phyloP scores from a whole-genome alignment of 2,888 invertebrate species.

The Teleogryllus oceanicus region DNA sequence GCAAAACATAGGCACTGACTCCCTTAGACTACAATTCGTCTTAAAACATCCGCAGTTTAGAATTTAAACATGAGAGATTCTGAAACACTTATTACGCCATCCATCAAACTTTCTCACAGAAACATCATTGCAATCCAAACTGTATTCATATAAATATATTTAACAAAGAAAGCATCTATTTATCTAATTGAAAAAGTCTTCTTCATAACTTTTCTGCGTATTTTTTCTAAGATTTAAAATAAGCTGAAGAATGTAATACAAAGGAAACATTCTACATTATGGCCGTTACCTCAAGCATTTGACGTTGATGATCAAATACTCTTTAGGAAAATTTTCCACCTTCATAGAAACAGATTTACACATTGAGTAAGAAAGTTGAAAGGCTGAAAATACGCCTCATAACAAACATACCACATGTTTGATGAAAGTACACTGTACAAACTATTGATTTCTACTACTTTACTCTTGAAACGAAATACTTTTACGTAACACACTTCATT shows the following conservation, averaged over 20 bases:
- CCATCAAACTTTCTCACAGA: not conserved
- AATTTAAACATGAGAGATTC: constrained; percentile 3
- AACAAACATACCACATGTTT: too few relatives aligned
- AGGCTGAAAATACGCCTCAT: too few relatives aligned
- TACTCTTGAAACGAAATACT: too few relatives aligned
- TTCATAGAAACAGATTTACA: too few relatives aligned
- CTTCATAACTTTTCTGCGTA: not conserved
- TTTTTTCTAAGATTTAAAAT: not conserved
- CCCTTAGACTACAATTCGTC: not conserved
- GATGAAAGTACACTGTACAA: too few relatives aligned
- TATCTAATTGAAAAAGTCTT: not conserved
- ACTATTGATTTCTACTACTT: too few relatives aligned
- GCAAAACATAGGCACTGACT: not conserved
- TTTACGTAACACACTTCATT: too few relatives aligned
- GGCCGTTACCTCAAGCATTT: not conserved
- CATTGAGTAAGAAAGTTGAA: too few relatives aligned
- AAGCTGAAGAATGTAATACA: not conserved
- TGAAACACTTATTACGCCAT: not conserved
- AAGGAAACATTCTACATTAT: not conserved
- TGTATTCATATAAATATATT: not conserved
- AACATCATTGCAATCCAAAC: not conserved
- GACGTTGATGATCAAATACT: too few relatives aligned
- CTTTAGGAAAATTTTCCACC: too few relatives aligned
- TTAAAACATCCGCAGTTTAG: not conserved
- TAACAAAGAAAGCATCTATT: constrained; percentile 1